Evolutionary conservation across 2,113 vertebrate genomes (phyloP).

Genomic region (Microcebus jonahi): DNA sequence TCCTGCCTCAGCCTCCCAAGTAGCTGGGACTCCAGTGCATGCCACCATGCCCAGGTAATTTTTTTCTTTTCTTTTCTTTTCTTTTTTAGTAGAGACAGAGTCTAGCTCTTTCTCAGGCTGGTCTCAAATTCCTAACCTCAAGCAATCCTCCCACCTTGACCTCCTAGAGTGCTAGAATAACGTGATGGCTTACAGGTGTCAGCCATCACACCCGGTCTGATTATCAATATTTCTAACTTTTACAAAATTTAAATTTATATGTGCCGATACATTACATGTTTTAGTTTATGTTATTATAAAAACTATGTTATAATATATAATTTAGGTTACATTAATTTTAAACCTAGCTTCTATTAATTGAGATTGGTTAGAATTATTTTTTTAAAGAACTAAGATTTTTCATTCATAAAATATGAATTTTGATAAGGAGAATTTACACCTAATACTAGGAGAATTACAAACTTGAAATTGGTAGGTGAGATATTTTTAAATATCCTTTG

Average conservation of each 20-base stretch:
- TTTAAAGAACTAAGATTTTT: neutral
- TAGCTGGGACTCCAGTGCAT: too few species aligned
- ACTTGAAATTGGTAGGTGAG: neutral
- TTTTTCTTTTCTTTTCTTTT: too few species aligned
- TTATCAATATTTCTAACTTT: neutral
- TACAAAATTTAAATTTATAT: conserved; percentile 5
- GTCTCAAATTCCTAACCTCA: too few species aligned
- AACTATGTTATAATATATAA: neutral
- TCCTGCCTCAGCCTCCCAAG: too few species aligned
- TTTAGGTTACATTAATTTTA: neutral
- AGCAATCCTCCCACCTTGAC: too few species aligned
- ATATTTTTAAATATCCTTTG: neutral
- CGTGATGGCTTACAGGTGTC: too few species aligned
- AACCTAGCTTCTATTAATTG: neutral
- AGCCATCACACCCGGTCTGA: too few species aligned
- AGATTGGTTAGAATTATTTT: neutral
- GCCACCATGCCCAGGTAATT: too few species aligned
- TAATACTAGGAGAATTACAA: neutral
- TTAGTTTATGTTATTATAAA: neutral
- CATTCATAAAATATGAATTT: neutral
- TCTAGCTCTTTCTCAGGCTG: too few species aligned
- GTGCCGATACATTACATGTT: neutral
- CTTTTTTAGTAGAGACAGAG: too few species aligned
- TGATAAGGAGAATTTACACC: neutral
- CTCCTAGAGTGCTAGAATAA: too few species aligned